Evolutionary conservation across 2,113 vertebrate genomes (phyloP), one percentile per base, ranked within the genome.

Genomic region (Mirounga angustirostris): DNA sequence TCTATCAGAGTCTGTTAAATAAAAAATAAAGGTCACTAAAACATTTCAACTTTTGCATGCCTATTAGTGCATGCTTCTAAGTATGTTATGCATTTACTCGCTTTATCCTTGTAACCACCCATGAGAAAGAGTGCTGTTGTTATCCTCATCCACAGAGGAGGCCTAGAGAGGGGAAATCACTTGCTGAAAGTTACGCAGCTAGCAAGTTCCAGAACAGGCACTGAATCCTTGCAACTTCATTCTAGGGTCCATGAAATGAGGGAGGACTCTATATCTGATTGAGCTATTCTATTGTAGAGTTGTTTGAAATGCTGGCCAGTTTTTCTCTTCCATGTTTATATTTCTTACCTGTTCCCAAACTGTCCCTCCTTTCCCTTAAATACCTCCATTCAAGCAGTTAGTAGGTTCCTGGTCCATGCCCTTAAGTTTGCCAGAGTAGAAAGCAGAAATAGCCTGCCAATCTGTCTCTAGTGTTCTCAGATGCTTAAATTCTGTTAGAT

Each of bases 21-120:
- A 73, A 95, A 89, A 89, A 46, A 19, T 33, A 83, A 93, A 59
- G 33, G 46, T 87, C 46, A 80, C 8, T 40, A 46, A 92, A 92
- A 16, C 26, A 50, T 83, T 43, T 97, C 24, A 43, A 33, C 16
- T 46, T 73, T 40, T 84, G 71, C 84, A 63, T 21, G 4, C 12
- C 74, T 80, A 76, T 46, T 79, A 26, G 21, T 36, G 11, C 26
- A 15, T 3, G 1, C 7, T 33, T 46, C 52, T 61, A 65, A 63
- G 3, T 43, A 14, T 3, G 0, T 81, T 36, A 21, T 7, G 0
- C 52, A 18, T 36, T 90, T 92, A 46, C 1, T 74, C 5, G 9
- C 69, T 93, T 93, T 71, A 33, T 73, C n/a, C 50, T 89, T 82
- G 33, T 50, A 16, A 67, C 40, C 7, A 8, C 26, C n/a, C n/a